Conservation (phyloP, 2,888 invertebrate species). For the Lobophora halterata region DNA sequence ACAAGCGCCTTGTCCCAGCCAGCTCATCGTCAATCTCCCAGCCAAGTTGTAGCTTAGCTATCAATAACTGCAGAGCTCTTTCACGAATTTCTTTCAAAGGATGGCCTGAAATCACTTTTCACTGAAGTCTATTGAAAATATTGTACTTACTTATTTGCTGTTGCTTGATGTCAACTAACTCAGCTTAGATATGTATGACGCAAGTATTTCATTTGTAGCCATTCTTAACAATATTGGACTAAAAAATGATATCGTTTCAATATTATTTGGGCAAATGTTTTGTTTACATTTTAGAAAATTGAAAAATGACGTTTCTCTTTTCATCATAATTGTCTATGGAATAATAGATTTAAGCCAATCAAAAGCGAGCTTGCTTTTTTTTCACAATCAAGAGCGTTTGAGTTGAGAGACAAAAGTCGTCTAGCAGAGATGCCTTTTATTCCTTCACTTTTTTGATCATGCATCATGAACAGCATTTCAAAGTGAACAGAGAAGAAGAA, state of each 20-base stretch:
- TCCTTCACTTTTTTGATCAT: too few species aligned
- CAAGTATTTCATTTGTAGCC: slow-evolving; percentile 37
- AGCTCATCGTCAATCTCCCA: slow-evolving; percentile 82
- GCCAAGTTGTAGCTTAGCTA: slow-evolving; percentile 83
- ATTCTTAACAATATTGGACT: slow-evolving; percentile 18
- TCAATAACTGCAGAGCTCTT: slow-evolving; percentile 74
- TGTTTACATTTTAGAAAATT: too few species aligned
- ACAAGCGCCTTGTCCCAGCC: slow-evolving; percentile 78
- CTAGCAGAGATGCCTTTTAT: too few species aligned
- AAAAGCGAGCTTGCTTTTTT: too few species aligned
- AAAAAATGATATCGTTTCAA: slow-evolving; percentile 1
- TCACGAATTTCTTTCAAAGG: slow-evolving; percentile 80
- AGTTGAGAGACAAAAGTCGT: too few species aligned
- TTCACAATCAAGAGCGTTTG: too few species aligned
- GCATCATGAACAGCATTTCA: too few species aligned
- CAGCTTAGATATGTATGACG: slow-evolving; percentile 58
- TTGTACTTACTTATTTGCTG: slow-evolving; percentile 3
- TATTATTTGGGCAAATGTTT: too few species aligned
- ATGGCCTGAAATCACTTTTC: slow-evolving; percentile 64
- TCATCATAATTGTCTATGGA: too few species aligned
- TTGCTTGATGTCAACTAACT: slow-evolving; percentile 44
- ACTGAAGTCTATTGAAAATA: slow-evolving; percentile 1
- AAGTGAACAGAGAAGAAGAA: too few species aligned
- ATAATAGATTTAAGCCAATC: too few species aligned
- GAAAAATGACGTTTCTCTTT: too few species aligned